Percentiles rank a stretch among this genome's conserved stretches.
These are phyloP conservation scores for Trichonephila clavata DNA, from an alignment of 1,140 invertebrate species.

Conservation along the genomic window DNA sequence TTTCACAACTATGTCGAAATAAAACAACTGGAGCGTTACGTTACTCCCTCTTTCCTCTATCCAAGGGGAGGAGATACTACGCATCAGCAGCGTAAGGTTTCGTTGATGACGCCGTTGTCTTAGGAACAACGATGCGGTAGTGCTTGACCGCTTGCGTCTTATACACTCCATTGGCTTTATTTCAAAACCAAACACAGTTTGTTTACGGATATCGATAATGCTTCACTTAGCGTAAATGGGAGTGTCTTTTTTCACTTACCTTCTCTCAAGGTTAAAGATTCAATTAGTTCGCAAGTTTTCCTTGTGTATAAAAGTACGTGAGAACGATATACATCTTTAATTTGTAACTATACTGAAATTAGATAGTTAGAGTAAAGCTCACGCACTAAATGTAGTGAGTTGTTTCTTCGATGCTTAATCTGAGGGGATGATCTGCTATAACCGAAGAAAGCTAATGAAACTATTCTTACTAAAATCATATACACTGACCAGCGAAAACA, in stretches of 20 bases:
- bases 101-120: slow-evolving; percentile 25
- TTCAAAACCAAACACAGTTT: not conserved
- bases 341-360: too few species aligned
- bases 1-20: not conserved
- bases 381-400: too few species aligned
- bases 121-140: not conserved
- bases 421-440: too few species aligned
- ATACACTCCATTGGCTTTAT: not conserved
- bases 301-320: not conserved
- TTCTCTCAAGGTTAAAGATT: not conserved
- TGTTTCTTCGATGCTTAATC: too few species aligned
- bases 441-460: too few species aligned
- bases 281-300: not conserved
- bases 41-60: not conserved
- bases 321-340: too few species aligned
- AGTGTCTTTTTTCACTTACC: not conserved
- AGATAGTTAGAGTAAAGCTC: too few species aligned
- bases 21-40: not conserved
- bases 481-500: too few species aligned
- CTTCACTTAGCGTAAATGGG: not conserved
- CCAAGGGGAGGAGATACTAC: not conserved
- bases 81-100: slow-evolving; percentile 17
- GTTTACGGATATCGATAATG: not conserved
- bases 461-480: too few species aligned
- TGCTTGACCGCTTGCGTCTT: slow-evolving; percentile 4